Evolutionary conservation across 1,140 invertebrate species (phyloP), one percentile per base, ranked within the genome.

Genomic region (Hycleus phaleratus): DNA sequence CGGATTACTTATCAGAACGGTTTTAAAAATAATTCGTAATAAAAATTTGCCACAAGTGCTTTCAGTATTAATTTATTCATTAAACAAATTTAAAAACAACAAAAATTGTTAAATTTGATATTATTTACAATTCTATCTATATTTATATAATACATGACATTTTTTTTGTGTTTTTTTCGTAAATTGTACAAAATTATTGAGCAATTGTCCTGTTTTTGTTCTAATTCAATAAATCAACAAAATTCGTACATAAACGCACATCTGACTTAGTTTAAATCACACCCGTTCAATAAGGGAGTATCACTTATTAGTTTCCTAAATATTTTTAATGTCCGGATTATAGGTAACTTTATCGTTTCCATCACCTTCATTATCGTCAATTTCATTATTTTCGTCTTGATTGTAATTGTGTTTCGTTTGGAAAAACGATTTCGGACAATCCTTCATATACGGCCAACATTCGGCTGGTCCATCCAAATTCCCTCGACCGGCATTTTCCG

Each of bases 381-480:
- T 54, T 53, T 53, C 54, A 3, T 44, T 43, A 24, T 52, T 55
- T 32, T 59, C 56, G 26, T 61, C 56, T 6, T 7, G 26, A 9
- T 11, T n/a, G 44, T 57, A 82, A 71, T 85, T 84, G 48, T 77
- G 78, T 26, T 81, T 78, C 6, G 79, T 74, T 57, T 82, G 77
- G 67, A 90, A 91, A 24, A 91, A 77, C 26, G 88, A 90, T 71
- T 88, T 88, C n/a, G 88, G 85, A 67, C 89, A 91, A 18, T 83
- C 80, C 68, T 87, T 85, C 72, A 85, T 87, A 65, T 91, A 91
- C 2, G 86, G 86, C 82, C 87, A 91, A 71, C 89, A 91, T 71
- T 91, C 88, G n/a, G 87, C 85, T 0, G 80, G 77, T 12, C 74
- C 73, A n/a, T 71, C 73, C 2, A 73, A 71, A 56, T 75, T 78